Percentiles rank a stretch among this genome's conserved stretches.
Conservation (phyloP, 2,888 invertebrate species). For the Sinotaia quadrata region DNA sequence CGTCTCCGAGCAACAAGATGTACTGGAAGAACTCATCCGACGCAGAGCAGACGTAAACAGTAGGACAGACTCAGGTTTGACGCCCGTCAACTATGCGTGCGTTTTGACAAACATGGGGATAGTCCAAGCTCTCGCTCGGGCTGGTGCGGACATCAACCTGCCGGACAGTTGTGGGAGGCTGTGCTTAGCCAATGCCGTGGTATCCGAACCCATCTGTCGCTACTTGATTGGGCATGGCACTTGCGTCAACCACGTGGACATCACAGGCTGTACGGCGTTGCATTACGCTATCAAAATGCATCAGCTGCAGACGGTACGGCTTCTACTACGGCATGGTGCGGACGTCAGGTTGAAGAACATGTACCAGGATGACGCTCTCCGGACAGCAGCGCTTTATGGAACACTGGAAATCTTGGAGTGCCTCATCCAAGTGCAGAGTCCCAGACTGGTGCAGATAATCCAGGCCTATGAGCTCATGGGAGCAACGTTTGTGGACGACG, state of each 20-base stretch:
- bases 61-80: conserved; percentile 87
- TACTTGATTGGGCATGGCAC: conserved; percentile 86
- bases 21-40: conserved; percentile 83
- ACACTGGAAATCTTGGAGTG: conserved; percentile 75
- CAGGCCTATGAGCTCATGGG: conserved; percentile 92
- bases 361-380: conserved; percentile 90
- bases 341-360: conserved; percentile 81
- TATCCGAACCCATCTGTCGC: conserved; percentile 85
- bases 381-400: conserved; percentile 87
- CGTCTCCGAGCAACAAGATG: conserved; percentile 85
- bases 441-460: conserved; percentile 79
- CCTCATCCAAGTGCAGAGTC: conserved; percentile 73
- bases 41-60: conserved; percentile 90
- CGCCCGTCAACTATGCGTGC: conserved; percentile 90
- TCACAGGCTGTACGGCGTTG: conserved; percentile 90
- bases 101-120: conserved; percentile 79
- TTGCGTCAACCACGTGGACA: conserved; percentile 88
- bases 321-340: conserved; percentile 85
- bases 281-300: conserved; percentile 88
- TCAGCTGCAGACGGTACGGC: conserved; percentile 85
- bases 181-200: conserved; percentile 93
- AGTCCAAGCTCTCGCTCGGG: conserved; percentile 65
- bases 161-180: conserved; percentile 94
- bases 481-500: conserved; percentile 89
- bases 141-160: conserved; percentile 77